Evolutionary conservation across 2,888 invertebrate genomes (phyloP), one percentile per base, ranked within the genome.

Genomic region (Julus scandinavius): DNA sequence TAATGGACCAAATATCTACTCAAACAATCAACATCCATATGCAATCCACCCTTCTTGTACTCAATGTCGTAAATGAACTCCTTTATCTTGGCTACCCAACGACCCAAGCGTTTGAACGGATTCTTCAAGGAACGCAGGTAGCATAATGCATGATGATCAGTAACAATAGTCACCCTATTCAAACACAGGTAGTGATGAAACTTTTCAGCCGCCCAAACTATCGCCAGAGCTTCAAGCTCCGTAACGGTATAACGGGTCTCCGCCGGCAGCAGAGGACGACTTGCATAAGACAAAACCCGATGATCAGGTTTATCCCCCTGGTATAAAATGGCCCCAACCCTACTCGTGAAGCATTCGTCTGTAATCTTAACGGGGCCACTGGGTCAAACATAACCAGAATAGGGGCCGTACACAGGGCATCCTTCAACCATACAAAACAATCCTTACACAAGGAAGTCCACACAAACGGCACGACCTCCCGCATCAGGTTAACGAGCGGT

Each of bases 251-350:
- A 88, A 9, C 50, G 17, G 0, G 13, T n/a, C 20, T 88, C 88
- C 1, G 85, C 86, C 4, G 15, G 9, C 4, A 9, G 1, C 38
- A 88, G 40, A 4, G 50, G 50, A n/a, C 88, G 49, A 38, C 85
- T 85, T 1, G 72, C 38, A 85, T 86, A 88, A 38, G 54, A 54
- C 1, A 88, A 11, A 9, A 85, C 85, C 11, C 29, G 17, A n/a
- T 54, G 54, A 58, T 54, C 49, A 2, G 3, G 2, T 20, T 7
- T 7, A n/a, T 5, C 4, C 3, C n/a, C 29, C 15, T 88, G 88
- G 17, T 41, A 38, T 2, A 88, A 41, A 6, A 86, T 20, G n/a
- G 88, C 88, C 85, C 88, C 17, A 88, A 20, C 1, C 63, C 86
- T 1, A 11, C 13, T 6, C 63, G 15, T 1, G 29, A 29, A 17